A percentile compares a stretch with the other conserved stretches of the same genome.
These are phyloP conservation scores for Calidris pygmaea DNA, from an alignment of 2,113 vertebrate species.

Conservation along the genomic window DNA sequence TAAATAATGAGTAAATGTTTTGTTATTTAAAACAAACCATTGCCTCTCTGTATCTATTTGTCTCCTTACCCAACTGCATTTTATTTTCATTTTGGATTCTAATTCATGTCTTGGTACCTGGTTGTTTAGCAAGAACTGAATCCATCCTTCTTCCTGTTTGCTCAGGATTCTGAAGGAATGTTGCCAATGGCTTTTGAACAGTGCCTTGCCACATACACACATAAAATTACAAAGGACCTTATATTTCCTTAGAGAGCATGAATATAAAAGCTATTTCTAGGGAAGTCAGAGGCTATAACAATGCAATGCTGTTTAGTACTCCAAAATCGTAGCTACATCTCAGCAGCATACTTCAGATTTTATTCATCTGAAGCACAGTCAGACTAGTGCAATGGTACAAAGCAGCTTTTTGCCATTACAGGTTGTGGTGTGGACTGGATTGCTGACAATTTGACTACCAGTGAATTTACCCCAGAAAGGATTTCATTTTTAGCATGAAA, in stretches of 20 bases:
- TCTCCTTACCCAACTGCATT: neutral
- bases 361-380: neutral
- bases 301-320: neutral
- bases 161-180: neutral
- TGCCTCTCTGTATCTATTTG: neutral
- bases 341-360: neutral
- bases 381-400: neutral
- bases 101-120: neutral
- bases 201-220: neutral
- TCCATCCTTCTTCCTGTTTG: neutral
- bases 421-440: neutral
- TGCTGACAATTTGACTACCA: neutral
- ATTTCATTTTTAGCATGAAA: neutral
- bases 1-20: neutral
- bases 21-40: neutral
- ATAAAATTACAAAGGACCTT: neutral
- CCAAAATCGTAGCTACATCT: neutral
- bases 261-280: neutral
- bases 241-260: neutral
- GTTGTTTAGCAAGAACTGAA: neutral
- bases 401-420: neutral
- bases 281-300: neutral
- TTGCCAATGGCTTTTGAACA: neutral
- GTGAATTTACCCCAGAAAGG: neutral
- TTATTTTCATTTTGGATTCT: neutral